Conservation (phyloP, 2,113 vertebrate species). For the Myiopsitta monachus region DNA sequence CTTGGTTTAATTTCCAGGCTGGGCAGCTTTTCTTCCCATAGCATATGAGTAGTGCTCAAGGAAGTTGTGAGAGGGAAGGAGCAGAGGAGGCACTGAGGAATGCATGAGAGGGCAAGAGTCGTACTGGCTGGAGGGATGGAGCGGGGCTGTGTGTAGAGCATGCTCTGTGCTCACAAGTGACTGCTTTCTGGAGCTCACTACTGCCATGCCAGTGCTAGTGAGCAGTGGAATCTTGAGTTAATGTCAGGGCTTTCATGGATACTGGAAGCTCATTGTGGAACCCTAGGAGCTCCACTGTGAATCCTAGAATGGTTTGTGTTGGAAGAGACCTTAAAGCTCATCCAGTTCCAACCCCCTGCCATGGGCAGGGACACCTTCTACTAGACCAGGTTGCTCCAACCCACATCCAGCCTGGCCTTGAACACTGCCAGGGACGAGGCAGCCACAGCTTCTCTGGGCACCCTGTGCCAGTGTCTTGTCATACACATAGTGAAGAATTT, state of each 20-base stretch:
- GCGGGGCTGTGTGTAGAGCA: not conserved
- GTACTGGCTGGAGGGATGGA: not conserved
- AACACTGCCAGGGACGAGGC: not conserved
- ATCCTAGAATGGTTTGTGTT: not conserved
- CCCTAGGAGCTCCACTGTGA: not conserved
- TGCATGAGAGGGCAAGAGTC: not conserved
- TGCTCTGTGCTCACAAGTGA: not conserved
- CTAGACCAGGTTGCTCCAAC: not conserved
- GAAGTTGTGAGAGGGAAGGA: not conserved
- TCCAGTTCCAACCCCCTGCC: not conserved
- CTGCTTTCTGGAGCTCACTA: not conserved
- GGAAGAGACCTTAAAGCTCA: not conserved
- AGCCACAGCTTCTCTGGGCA: not conserved
- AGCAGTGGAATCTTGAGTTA: not conserved
- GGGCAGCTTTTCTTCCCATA: not conserved
- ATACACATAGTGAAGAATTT: not conserved
- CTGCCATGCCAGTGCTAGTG: not conserved
- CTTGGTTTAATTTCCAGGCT: not conserved
- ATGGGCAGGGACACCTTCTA: not conserved
- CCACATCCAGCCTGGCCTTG: not conserved
- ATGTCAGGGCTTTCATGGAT: not conserved
- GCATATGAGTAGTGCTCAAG: not conserved
- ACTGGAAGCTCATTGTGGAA: not conserved
- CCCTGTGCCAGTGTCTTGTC: not conserved
- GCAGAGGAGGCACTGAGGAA: not conserved